Evolutionary conservation across 2,888 invertebrate species (phyloP), one percentile per base, ranked within the genome.

Genomic region (Trisateles emortualis): DNA sequence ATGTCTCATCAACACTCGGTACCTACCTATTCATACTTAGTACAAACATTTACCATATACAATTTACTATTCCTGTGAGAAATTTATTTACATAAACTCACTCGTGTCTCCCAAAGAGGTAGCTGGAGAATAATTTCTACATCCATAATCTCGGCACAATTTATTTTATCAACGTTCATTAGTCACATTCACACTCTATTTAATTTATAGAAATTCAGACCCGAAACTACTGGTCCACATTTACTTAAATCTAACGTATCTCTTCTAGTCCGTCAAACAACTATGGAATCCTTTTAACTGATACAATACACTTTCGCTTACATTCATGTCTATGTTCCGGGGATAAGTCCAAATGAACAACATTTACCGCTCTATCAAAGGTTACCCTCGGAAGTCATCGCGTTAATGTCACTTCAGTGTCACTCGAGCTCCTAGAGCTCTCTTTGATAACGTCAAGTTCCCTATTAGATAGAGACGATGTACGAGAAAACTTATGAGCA

Each of bases 381-480:
- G 90, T 92, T 58, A 92, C 92, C 63, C 85, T 83, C 83, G 89
- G 89, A 79, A 92, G 86, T 93, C 92, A 93, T 92, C 92, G 91
- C 33, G 92, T 92, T 61, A 93, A 86, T 39, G 92, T 92, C 82
- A 92, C 89, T 86, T 93, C 93, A 56, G 92, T 92, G 65, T 93
- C 93, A 86, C 93, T 93, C 9, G 93, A 93, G 72, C 93, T 93
- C 67, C 92, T 84, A 9, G 93, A 93, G 74, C 93, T 93, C 73
- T 93, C 93, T 78, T 92, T 93, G 41, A 93, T 93, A 36, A 93
- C 92, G 59, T 93, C 93, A 35, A 93, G 84, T 76, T 93, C 93
- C 68, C 93, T 86, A 68, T 92, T 92, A 43, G 93, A 92, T 47
- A 92, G 66, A 39, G 93, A 92, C 3, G 93, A 93, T 65, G 84